Base-by-base conservation (phyloP, 1,140 invertebrate species). In the Mycetomoellerius zeteki region DNA sequence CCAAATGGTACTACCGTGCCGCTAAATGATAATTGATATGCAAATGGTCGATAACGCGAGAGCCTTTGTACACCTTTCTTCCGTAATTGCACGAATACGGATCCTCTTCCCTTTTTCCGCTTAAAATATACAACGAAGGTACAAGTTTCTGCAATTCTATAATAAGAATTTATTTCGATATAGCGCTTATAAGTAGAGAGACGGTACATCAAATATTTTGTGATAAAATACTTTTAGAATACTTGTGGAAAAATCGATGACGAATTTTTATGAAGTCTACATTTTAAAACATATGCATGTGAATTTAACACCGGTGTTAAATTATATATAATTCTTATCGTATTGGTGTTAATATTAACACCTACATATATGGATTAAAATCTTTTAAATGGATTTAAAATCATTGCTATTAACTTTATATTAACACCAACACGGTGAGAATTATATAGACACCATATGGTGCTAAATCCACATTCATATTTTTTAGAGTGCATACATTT, bases 1-100 rank as follows among this genome's bases (percentile, higher is more conserved):
- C 80, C 78, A 54, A 87, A 90, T 86, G 69, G 52, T 27, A 78
- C 64, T 54, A 76, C 54, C 87, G 54, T 21, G 50, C 50, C n/a
- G 24, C 24, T 52, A 73, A 84, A 75, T 43, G 69, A 75, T 73
- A 84, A 84, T 75, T 84, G 71, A 84, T 84, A 62, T 43, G 69
- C 54, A 56, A 84, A 84, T 43, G 27, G 21, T 14, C 50, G 54
- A 56, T 27, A 50, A 67, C 56, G 14, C 54, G 33, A 10, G 33
- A n/a, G 47, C 16, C 43, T 8, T 65, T 50, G 64, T 64, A 78
- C 88, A 27, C 10, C 21, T 71, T 37, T 27, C 33, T 24, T 12
- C 37, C 16, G 2, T 37, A 69, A 14, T 1, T 52, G 4, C 33
- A 67, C 4, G 54, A n/a, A n/a, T 5, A 7, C 16, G 33, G 21